Conservation (phyloP, 2,888 invertebrate genomes). For the Marronus borbonicus region DNA sequence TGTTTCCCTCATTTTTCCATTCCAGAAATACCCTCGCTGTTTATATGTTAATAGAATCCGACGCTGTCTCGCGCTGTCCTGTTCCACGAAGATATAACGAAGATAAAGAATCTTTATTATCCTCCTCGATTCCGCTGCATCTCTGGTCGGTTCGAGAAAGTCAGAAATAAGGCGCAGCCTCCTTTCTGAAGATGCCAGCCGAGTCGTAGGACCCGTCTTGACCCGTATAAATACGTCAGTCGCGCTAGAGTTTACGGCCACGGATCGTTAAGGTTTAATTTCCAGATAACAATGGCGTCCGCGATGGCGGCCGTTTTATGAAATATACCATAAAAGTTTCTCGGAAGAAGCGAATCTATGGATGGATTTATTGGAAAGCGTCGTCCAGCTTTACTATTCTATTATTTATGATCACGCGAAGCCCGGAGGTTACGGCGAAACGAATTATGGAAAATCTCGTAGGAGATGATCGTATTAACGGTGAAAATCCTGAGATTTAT, state of each 20-base stretch:
- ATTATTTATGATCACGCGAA: no score
- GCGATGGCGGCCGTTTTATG: conserved; percentile 5
- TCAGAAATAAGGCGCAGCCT: no score
- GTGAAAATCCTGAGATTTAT: neutral
- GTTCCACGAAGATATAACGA: neutral
- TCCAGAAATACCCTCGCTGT: neutral
- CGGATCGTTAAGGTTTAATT: conserved; percentile 27
- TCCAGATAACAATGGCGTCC: conserved; percentile 21
- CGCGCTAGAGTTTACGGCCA: conserved; percentile 10
- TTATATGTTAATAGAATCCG: conserved; percentile 12
- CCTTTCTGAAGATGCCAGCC: no score
- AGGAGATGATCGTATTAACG: neutral
- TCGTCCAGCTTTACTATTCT: neutral
- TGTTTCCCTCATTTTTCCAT: neutral
- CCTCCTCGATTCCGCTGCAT: neutral
- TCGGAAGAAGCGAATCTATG: conserved; percentile 3
- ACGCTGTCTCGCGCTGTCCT: neutral
- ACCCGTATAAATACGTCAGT: neutral
- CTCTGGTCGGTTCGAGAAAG: no score
- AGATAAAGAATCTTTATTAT: conserved; percentile 13
- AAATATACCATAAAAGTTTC: conserved; percentile 25
- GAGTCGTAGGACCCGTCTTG: neutral
- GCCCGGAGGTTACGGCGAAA: neutral
- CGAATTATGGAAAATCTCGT: neutral
- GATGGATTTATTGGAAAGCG: conserved; percentile 16